Base-by-base conservation (phyloP, 2,888 invertebrate species). In the Parnassius smintheus region DNA sequence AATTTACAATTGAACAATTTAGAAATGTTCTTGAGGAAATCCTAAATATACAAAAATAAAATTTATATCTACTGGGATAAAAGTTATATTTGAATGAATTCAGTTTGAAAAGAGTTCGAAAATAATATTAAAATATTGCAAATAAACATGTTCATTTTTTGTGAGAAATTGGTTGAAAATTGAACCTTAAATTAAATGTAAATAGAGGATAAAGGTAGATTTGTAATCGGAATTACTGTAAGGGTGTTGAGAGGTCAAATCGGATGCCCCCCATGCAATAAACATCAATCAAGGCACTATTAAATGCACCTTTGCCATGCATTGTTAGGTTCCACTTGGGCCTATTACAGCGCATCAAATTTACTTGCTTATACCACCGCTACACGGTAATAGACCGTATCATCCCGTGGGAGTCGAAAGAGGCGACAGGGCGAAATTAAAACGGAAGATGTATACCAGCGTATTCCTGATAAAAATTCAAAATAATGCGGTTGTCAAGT, bases 251-350 rank as follows among this genome's bases (percentile, higher is more conserved):
- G 57, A 62, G 68, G 65, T 69, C 68, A 65, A 70, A 66, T 68
- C 64, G 66, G 66, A 68, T 70, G 64, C 68, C 70, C 73, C 72
- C 67, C 67, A 71, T 66, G 75, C 76, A 84, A 83, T 85, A 83
- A 78, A 84, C 85, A 86, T 86, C 82, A 86, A 86, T 86, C 85
- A 86, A 76, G 69, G 57, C 68, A 75, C 78, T 80, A 83, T 85
- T 85, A 85, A 81, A 83, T 83, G 83, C 86, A 86, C 83, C 87
- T 86, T 86, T 82, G 75, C 75, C 70, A 72, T 54, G 42, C 53
- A 70, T 75, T 80, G 78, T 76, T 74, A 13, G 68, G 70, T 72
- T 83, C 75, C 75, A 45, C 69, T 79, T 78, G 13, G 68, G 10
- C 11, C 35, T 35, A 35, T 35, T 35, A 35, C 35, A 35, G 7